Evolutionary conservation across 1,140 invertebrate species (phyloP).

Genomic region (Papilio dardanus): DNA sequence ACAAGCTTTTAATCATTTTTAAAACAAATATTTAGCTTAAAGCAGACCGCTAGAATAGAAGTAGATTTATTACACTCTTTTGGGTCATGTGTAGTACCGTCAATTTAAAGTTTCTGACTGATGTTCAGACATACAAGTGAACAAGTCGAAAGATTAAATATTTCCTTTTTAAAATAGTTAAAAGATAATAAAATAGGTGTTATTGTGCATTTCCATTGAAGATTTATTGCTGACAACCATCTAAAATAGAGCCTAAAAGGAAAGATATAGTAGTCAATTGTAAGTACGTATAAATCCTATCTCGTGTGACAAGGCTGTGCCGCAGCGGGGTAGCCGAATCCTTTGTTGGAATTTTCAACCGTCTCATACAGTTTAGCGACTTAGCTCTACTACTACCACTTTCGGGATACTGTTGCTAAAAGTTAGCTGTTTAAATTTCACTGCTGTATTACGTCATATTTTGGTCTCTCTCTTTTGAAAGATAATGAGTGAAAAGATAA

Average conservation of each 20-base stretch:
- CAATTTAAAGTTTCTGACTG: background rate
- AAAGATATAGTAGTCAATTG: slow-evolving; percentile 6
- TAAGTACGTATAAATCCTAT: slow-evolving; percentile 11
- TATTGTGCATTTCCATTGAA: background rate
- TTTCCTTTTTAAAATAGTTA: background rate
- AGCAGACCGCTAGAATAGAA: background rate
- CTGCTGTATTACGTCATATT: background rate
- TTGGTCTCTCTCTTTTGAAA: background rate
- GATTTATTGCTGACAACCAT: background rate
- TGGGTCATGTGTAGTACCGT: background rate
- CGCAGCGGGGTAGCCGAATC: background rate
- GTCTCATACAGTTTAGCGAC: slow-evolving; percentile 19
- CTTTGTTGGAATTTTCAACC: slow-evolving; percentile 14
- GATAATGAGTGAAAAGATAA: background rate
- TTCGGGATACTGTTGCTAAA: background rate
- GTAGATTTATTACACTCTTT: background rate
- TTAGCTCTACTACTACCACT: background rate
- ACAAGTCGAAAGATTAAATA: background rate
- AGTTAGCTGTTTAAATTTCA: background rate
- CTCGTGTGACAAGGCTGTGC: background rate
- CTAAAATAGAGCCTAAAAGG: slow-evolving; percentile 4
- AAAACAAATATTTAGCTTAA: background rate
- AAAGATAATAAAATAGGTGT: background rate
- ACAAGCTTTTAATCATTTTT: background rate
- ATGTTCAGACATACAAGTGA: background rate